These are phyloP conservation scores for Noctilio leporinus DNA, from an alignment of 2,113 vertebrate genomes.

Conservation along the genomic window DNA sequence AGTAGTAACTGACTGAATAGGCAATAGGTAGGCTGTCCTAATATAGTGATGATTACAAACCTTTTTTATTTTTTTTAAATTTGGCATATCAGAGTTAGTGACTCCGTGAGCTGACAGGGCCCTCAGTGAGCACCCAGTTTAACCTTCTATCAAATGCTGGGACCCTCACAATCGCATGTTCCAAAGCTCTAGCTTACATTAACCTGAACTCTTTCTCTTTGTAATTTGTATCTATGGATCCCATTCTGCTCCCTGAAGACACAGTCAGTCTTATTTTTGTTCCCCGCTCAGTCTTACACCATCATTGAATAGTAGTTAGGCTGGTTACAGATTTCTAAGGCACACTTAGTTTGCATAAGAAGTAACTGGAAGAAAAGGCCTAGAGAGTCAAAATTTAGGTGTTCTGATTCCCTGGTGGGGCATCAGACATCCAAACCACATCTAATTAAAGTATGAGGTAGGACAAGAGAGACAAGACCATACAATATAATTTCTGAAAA, in stretches of 20 bases:
- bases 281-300: not conserved
- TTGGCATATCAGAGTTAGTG: not conserved
- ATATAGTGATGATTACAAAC: not conserved
- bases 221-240: not conserved
- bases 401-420: not conserved
- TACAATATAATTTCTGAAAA: not conserved
- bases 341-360: not conserved
- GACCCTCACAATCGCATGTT: not conserved
- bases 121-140: not conserved
- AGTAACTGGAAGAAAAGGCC: not conserved
- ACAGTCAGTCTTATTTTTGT: not conserved
- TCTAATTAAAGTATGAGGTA: not conserved
- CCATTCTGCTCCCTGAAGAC: not conserved
- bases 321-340: not conserved
- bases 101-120: not conserved
- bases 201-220: not conserved
- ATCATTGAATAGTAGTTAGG: not conserved
- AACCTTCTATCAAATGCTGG: not conserved
- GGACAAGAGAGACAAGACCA: not conserved
- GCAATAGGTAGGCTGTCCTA: not conserved
- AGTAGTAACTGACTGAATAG: not conserved
- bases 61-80: not conserved
- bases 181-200: not conserved
- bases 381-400: not conserved
- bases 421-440: not conserved